Evolutionary conservation across 2,797 vertebrate genomes (phyloP).

Genomic region (Propithecus deckenii): DNA sequence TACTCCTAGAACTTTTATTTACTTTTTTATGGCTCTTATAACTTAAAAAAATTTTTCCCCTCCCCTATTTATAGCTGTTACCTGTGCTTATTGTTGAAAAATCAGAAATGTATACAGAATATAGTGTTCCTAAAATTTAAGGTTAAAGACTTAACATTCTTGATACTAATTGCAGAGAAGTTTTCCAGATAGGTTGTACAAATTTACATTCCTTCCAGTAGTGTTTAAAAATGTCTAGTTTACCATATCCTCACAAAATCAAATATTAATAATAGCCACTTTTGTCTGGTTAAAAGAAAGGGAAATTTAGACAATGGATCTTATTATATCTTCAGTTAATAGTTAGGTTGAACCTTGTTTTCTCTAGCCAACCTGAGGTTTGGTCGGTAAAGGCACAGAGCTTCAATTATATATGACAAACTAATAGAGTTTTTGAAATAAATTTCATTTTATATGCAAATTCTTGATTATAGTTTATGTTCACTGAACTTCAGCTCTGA

Average conservation of each 20-base stretch:
- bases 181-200: neutral
- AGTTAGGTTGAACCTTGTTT: neutral
- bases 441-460: neutral
- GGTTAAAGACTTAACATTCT: neutral
- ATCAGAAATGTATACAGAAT: neutral
- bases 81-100: neutral
- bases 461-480: neutral
- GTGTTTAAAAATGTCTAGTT: neutral
- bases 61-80: neutral
- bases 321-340: neutral
- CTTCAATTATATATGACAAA: neutral
- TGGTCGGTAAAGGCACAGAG: neutral
- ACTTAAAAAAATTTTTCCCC: neutral
- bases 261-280: neutral
- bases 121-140: neutral
- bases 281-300: neutral
- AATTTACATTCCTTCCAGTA: neutral
- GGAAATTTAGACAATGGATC: neutral
- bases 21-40: neutral
- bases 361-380: neutral
- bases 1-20: neutral
- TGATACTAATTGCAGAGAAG: neutral
- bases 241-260: neutral
- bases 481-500: neutral
- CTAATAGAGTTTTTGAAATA: neutral